Evolutionary conservation across 2,113 vertebrate species (phyloP).

Genomic region (Balaenoptera acutorostrata): DNA sequence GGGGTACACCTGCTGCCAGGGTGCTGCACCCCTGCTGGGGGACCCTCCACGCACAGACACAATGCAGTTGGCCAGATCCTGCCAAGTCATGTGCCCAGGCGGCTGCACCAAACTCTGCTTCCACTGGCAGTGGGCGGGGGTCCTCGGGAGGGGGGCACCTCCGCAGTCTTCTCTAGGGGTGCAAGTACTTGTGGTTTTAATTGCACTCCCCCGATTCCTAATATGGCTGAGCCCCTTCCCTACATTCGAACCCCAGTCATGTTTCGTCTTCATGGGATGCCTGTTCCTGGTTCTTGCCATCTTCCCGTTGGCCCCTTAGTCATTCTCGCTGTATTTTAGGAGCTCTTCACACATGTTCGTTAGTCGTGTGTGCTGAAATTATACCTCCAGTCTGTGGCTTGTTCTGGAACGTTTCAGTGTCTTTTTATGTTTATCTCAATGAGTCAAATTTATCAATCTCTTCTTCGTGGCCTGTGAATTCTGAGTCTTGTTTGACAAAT

Average conservation of each 20-base stretch:
- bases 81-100: too few species aligned
- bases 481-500: not conserved
- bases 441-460: not conserved
- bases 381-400: fast-evolving
- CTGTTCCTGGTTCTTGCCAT: too few species aligned
- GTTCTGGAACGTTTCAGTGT: not conserved
- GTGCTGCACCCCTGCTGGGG: not conserved
- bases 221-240: too few species aligned
- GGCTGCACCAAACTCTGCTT: too few species aligned
- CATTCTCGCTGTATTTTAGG: too few species aligned
- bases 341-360: fast-evolving
- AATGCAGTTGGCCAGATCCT: not conserved
- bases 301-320: not conserved
- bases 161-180: too few species aligned
- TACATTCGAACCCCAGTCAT: too few species aligned
- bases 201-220: too few species aligned
- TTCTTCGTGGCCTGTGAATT: not conserved
- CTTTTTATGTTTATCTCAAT: not conserved
- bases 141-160: too few species aligned
- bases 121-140: too few species aligned
- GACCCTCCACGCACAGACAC: not conserved
- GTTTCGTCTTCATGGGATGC: too few species aligned
- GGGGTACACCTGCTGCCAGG: not conserved
- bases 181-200: not conserved
- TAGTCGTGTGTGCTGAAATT: not conserved